Evolutionary conservation across 2,797 vertebrate species (phyloP).

Genomic region (Neopelma chrysocephalum): DNA sequence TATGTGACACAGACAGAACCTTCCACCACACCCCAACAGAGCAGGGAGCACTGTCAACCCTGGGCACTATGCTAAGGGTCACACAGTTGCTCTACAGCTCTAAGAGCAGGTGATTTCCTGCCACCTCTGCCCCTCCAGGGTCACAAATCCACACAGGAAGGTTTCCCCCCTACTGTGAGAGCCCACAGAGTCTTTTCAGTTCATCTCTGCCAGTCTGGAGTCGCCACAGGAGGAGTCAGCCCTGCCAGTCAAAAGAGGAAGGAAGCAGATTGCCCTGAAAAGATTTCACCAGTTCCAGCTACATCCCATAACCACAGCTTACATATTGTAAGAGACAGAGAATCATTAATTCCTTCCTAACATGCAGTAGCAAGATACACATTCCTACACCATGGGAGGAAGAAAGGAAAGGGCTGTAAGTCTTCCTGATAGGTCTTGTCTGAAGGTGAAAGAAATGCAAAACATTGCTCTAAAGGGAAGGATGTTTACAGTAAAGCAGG

Average conservation of each 20-base stretch:
- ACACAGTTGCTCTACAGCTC: not conserved
- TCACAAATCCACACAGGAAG: not conserved
- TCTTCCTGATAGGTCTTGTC: not conserved
- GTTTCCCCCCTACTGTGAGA: not conserved
- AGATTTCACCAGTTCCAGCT: not conserved
- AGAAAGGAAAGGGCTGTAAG: not conserved
- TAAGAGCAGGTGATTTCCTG: not conserved
- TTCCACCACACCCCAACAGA: accelerated
- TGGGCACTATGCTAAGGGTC: not conserved
- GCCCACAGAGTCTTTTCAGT: not conserved
- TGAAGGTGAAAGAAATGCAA: not conserved
- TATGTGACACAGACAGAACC: not conserved
- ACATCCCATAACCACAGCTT: not conserved
- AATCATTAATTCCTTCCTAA: not conserved
- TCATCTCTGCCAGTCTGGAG: not conserved
- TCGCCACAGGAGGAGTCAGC: not conserved
- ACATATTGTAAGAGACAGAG: not conserved
- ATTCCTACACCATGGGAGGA: not conserved
- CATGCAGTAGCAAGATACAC: not conserved
- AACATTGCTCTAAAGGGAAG: not conserved
- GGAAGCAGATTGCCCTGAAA: not conserved
- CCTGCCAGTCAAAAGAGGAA: not conserved
- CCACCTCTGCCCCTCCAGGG: not conserved
- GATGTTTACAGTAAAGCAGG: not conserved
- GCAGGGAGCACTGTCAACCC: not conserved